phyloP scores from a whole-genome alignment of 2,797 vertebrate species.

The Lutjanus argentimaculatus region DNA sequence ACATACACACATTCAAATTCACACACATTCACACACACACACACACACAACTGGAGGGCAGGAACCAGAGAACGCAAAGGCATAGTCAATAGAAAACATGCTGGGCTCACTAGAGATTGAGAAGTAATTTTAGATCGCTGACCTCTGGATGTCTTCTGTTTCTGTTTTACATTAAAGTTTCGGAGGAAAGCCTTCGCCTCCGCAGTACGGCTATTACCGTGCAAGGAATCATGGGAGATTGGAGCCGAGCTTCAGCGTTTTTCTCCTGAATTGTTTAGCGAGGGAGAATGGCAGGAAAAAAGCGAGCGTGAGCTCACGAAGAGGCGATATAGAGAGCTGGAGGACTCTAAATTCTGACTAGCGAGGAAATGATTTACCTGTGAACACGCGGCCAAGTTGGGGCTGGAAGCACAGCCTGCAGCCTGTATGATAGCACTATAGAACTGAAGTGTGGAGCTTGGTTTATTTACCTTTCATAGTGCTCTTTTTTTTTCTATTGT shows the following conservation, averaged over 20 bases:
- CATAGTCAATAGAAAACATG: conserved; percentile 83
- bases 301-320: conserved; percentile 10
- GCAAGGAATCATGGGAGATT: conserved; percentile 73
- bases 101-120: conserved; percentile 77
- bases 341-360: conserved; percentile 49
- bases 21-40: conserved; percentile 11
- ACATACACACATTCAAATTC: conserved; percentile 34
- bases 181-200: conserved; percentile 64
- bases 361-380: conserved; percentile 66
- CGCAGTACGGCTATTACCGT: conserved; percentile 58
- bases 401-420: conserved; percentile 53
- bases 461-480: conserved; percentile 70
- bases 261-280: conserved; percentile 57
- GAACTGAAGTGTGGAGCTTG: conserved; percentile 48
- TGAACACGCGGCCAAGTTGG: conserved; percentile 41
- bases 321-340: conserved; percentile 33
- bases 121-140: conserved; percentile 84
- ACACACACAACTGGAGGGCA: conserved; percentile 78
- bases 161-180: conserved; percentile 85
- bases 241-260: conserved; percentile 51
- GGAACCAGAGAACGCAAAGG: conserved; percentile 75
- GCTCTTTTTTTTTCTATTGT: conserved; percentile 35
- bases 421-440: conserved; percentile 50
- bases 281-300: conserved; percentile 35
- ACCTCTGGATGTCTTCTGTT: conserved; percentile 83